phyloP scores from a whole-genome alignment of 2,113 vertebrate genomes.

The Lepus europaeus region DNA sequence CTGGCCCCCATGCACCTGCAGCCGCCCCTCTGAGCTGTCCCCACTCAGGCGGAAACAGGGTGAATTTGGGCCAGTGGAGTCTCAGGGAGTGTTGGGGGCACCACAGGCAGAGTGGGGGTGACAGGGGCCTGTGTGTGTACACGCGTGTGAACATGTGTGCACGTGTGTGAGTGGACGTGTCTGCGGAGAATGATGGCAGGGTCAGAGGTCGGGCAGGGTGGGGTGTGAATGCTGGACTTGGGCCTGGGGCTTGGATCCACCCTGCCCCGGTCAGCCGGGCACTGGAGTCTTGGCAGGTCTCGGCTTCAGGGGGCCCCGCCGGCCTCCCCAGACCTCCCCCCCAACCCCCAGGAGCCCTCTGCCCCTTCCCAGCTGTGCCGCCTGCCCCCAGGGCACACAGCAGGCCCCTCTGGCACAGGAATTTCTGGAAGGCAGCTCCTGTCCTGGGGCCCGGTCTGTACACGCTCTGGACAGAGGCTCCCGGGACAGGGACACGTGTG shows the following conservation, averaged over 20 bases:
- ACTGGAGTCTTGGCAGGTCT: not conserved
- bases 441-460: not conserved
- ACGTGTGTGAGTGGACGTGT: no score
- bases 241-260: no score
- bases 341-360: not conserved
- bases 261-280: not conserved
- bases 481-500: accelerated
- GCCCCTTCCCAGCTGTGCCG: no score
- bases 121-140: not conserved
- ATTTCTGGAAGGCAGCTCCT: not conserved
- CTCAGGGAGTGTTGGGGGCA: no score
- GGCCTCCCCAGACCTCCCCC: accelerated
- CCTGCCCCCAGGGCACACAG: no score
- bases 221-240: accelerated
- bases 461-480: no score
- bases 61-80: not conserved
- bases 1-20: no score
- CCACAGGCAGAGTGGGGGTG: not conserved
- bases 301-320: not conserved
- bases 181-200: no score
- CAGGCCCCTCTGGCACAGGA: not conserved
- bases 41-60: not conserved
- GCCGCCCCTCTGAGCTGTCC: no score
- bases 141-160: no score
- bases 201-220: not conserved